These are phyloP conservation scores for Stomatorhinus ivindoensis DNA, from an alignment of 2,113 vertebrate species.

Conservation along the genomic window DNA sequence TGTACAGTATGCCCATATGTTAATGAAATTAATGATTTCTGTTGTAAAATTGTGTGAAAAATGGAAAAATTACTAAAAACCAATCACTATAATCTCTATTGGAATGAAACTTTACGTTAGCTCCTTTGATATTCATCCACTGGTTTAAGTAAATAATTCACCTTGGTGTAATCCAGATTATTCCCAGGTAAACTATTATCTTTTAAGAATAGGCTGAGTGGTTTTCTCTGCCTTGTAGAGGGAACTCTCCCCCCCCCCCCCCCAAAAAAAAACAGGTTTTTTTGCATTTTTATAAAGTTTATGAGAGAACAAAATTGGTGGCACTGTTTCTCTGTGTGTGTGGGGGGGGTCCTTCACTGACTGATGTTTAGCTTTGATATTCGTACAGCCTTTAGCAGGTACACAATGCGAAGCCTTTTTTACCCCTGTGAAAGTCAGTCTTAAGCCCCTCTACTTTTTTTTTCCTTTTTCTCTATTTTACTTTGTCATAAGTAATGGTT, in stretches of 20 bases:
- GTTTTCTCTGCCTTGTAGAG: not conserved
- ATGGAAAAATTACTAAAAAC: not conserved
- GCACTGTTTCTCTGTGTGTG: not conserved
- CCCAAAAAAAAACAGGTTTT: not conserved
- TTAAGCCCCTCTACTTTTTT: not conserved
- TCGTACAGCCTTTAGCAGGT: not conserved
- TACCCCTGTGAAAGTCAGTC: not conserved
- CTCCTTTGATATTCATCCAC: not conserved
- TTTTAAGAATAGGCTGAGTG: not conserved
- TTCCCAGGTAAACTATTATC: not conserved
- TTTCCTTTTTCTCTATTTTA: not conserved
- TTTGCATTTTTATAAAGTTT: too few species aligned
- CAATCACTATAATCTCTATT: not conserved
- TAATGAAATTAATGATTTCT: not conserved
- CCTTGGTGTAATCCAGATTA: not conserved
- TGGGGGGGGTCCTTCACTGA: not conserved
- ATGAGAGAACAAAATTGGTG: not conserved
- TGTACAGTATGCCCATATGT: not conserved
- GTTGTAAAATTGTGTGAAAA: not conserved
- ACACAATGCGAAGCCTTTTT: not conserved
- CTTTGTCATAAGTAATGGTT: slow-evolving; percentile 8
- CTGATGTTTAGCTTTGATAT: not conserved
- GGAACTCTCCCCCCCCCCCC: too few species aligned
- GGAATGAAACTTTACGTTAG: not conserved
- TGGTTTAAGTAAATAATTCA: not conserved